These are phyloP conservation scores for Gephyroberyx darwinii DNA, from an alignment of 2,797 vertebrate genomes.

Conservation along the genomic window DNA sequence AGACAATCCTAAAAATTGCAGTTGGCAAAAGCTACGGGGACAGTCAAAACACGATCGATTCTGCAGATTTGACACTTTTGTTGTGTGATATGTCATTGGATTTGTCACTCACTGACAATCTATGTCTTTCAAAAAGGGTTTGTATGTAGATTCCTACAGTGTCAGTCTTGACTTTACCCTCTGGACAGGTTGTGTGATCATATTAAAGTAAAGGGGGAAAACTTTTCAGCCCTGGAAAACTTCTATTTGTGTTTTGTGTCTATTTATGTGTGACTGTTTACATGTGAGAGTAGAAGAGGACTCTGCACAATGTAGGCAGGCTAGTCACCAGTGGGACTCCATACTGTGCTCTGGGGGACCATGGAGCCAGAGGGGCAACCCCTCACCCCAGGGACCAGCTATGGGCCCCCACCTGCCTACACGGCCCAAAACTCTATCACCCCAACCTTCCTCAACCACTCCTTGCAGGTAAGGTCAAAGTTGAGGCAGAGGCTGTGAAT, in stretches of 20 bases:
- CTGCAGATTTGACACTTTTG: constrained; percentile 34
- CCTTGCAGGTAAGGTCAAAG: constrained; percentile 70
- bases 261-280: constrained; percentile 42
- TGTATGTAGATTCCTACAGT: too few relatives aligned
- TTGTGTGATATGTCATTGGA: not conserved
- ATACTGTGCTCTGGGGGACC: constrained; percentile 75
- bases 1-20: constrained; percentile 59
- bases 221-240: not conserved
- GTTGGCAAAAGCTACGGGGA: constrained; percentile 21
- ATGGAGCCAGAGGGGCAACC: constrained; percentile 78
- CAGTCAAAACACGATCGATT: constrained; percentile 6
- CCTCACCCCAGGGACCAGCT: constrained; percentile 75
- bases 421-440: constrained; percentile 58
- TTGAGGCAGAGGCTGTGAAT: too few relatives aligned
- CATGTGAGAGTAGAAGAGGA: constrained; percentile 55
- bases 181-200: not conserved
- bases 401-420: constrained; percentile 63
- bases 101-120: not conserved
- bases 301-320: constrained; percentile 77
- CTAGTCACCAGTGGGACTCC: constrained; percentile 68
- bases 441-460: constrained; percentile 56
- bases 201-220: not conserved
- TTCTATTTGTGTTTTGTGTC: constrained; percentile 12
- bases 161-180: too few relatives aligned
- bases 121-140: not conserved